Evolutionary conservation across 2,888 invertebrate genomes (phyloP).

Genomic region (Euzetes globulus): DNA sequence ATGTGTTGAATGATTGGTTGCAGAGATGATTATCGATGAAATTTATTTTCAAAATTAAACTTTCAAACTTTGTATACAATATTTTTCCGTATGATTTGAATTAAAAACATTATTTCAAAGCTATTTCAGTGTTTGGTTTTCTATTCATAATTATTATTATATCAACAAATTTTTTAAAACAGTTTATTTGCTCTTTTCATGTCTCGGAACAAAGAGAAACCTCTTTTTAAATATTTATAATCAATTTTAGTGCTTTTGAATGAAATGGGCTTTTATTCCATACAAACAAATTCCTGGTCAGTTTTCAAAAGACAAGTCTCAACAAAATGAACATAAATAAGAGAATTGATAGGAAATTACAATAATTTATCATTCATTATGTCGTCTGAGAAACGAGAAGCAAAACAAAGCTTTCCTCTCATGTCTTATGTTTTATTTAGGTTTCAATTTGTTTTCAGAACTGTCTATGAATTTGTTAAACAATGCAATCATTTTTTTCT

Average conservation of each 20-base stretch:
- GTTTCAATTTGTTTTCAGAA: neutral
- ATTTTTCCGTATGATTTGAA: neutral
- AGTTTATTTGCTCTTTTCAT: too few species aligned
- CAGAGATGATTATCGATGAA: neutral
- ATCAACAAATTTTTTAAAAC: too few species aligned
- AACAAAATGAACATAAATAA: too few species aligned
- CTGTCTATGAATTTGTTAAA: neutral
- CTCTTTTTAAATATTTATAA: too few species aligned
- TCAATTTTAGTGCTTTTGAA: too few species aligned
- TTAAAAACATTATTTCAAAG: neutral
- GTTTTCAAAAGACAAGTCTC: too few species aligned
- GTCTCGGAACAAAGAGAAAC: too few species aligned
- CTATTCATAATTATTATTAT: too few species aligned
- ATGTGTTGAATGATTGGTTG: conserved; percentile 13
- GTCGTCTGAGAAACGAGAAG: neutral
- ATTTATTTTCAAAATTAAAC: neutral
- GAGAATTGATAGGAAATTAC: neutral
- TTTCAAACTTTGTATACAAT: neutral
- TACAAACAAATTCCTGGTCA: too few species aligned
- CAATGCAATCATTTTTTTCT: neutral
- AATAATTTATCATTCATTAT: neutral
- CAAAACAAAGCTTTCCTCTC: too few species aligned
- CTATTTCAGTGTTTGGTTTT: too few species aligned
- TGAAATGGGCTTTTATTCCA: too few species aligned
- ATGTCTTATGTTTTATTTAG: neutral